Conservation (phyloP, 2,113 vertebrate genomes). For the Oxygymnocypris stewartii region DNA sequence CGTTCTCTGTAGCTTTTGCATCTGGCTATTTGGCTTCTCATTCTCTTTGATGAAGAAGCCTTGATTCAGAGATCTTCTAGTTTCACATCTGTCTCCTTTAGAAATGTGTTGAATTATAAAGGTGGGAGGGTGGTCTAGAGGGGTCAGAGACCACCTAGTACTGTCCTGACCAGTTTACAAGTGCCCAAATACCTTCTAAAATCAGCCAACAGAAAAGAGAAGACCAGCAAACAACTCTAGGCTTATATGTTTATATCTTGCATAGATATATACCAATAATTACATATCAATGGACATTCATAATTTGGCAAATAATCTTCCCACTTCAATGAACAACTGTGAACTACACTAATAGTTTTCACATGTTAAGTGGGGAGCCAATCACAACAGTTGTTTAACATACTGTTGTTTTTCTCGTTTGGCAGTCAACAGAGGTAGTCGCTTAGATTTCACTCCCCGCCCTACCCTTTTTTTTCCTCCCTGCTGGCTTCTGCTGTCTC, state of each 20-base stretch:
- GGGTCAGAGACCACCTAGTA: neutral
- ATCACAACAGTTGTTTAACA: too few species aligned
- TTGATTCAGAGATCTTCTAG: constrained; percentile 7
- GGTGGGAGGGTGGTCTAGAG: neutral
- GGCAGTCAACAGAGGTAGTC: too few species aligned
- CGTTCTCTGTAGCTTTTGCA: constrained; percentile 37
- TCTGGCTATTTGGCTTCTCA: constrained; percentile 40
- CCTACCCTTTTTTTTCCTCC: too few species aligned
- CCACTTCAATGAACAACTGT: neutral
- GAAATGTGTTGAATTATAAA: neutral
- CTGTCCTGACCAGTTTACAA: neutral
- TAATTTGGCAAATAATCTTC: neutral
- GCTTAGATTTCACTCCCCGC: too few species aligned
- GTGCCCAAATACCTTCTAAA: neutral
- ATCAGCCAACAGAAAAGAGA: neutral
- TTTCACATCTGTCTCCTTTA: neutral
- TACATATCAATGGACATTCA: neutral
- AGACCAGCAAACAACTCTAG: too few species aligned
- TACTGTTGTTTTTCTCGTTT: too few species aligned
- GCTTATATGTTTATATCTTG: neutral
- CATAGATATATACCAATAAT: neutral
- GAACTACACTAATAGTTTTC: too few species aligned
- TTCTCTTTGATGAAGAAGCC: constrained; percentile 45
- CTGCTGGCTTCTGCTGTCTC: too few species aligned
- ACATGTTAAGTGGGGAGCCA: neutral